Percentiles rank a stretch among this genome's conserved stretches.
phyloP scores from a whole-genome alignment of 2,888 invertebrate genomes.

The Napeogenes sylphis region DNA sequence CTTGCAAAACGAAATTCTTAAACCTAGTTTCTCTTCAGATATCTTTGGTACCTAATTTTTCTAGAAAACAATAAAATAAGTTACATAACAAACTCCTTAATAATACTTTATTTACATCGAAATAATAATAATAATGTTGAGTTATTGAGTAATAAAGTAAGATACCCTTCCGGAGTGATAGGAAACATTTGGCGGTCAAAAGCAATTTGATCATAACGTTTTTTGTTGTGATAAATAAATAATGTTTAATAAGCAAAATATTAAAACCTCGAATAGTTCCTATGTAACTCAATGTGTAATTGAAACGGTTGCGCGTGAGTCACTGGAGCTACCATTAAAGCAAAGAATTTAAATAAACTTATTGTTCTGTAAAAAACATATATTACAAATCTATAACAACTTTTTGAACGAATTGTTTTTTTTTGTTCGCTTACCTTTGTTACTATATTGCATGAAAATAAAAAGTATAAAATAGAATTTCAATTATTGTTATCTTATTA shows the following conservation, averaged over 20 bases:
- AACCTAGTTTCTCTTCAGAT: no score
- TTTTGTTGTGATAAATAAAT: conserved; percentile 18
- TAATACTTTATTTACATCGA: no score
- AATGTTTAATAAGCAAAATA: conserved; percentile 43
- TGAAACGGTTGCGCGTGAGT: conserved; percentile 19
- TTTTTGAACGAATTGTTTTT: no score
- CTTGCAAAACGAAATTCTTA: no score
- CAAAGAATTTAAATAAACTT: background rate
- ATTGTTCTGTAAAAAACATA: background rate
- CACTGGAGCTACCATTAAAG: conserved; percentile 5
- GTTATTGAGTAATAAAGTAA: conserved; percentile 30
- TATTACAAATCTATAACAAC: no score
- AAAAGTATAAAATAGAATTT: no score
- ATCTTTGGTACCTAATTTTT: no score
- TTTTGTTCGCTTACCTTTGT: no score
- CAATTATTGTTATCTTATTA: no score
- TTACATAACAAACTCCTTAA: no score
- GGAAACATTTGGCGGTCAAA: conserved; percentile 46
- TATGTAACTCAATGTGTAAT: conserved; percentile 17
- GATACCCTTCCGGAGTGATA: conserved; percentile 10
- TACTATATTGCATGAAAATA: no score
- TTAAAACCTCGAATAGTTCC: conserved; percentile 43
- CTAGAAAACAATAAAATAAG: no score
- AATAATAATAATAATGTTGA: background rate
- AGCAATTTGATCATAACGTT: conserved; percentile 15